A percentile compares a stretch with the other conserved stretches of the same genome.
These are phyloP conservation scores for Valencia hispanica DNA, from an alignment of 2,797 vertebrate genomes.

Conservation along the genomic window DNA sequence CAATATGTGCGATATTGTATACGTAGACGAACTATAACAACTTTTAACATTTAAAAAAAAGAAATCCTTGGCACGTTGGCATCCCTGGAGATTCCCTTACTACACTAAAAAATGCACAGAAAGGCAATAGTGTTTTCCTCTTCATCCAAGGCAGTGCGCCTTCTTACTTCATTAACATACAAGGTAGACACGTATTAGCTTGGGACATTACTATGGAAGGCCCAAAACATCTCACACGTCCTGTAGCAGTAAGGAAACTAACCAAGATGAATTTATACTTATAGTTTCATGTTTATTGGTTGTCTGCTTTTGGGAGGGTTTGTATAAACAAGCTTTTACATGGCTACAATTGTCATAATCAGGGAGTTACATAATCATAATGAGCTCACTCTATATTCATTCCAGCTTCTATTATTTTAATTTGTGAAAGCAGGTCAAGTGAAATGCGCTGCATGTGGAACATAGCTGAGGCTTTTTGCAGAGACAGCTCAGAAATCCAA, in stretches of 20 bases:
- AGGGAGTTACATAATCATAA: constrained; percentile 54
- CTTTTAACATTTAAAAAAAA: not conserved
- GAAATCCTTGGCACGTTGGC: not conserved
- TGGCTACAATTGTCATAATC: constrained; percentile 47
- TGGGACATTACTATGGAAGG: not conserved
- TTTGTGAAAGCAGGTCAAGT: constrained; percentile 59
- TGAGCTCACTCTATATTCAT: constrained; percentile 47
- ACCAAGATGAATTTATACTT: constrained; percentile 5
- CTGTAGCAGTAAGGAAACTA: not conserved
- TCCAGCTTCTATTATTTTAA: constrained; percentile 36
- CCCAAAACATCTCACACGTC: not conserved
- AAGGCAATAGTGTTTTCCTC: not conserved
- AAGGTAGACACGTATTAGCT: not conserved
- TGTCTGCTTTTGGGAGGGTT: constrained; percentile 24
- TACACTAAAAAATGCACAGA: not conserved
- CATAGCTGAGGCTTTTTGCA: constrained; percentile 28
- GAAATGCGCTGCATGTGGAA: constrained; percentile 29
- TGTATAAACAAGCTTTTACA: constrained; percentile 43
- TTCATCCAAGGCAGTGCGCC: not conserved
- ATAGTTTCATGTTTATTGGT: constrained; percentile 23
- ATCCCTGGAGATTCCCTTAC: not conserved
- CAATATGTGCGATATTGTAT: not conserved
- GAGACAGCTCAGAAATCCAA: constrained; percentile 12
- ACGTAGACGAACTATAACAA: not conserved
- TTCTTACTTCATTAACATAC: not conserved